Evolutionary conservation across 2,113 vertebrate species (phyloP).

Genomic region (Leucoraja erinaceus): DNA sequence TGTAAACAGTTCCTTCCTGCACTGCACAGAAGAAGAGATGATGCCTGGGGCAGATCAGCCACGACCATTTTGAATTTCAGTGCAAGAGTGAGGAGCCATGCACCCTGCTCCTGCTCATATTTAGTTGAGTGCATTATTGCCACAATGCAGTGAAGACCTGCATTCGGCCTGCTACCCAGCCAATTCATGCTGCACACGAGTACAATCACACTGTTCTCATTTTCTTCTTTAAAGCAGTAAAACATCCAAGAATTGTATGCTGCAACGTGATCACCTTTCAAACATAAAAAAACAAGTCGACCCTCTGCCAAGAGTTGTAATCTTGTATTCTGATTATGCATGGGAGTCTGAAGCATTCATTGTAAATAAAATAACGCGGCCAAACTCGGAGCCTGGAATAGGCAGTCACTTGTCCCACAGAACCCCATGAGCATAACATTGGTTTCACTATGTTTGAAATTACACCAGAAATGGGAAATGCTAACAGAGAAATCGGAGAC

Average conservation of each 20-base stretch:
- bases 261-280: background rate
- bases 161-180: too few relatives aligned
- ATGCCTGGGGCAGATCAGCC: too few relatives aligned
- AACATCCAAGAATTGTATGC: background rate
- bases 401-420: background rate
- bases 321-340: background rate
- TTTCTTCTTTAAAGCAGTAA: background rate
- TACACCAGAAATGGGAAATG: background rate
- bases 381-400: background rate
- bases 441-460: background rate
- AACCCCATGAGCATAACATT: background rate
- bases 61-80: too few relatives aligned
- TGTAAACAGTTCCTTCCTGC: too few relatives aligned
- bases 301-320: background rate
- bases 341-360: background rate
- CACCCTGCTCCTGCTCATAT: too few relatives aligned
- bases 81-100: too few relatives aligned
- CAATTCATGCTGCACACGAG: too few relatives aligned
- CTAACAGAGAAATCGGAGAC: background rate
- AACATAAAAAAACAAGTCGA: background rate
- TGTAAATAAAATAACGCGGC: background rate
- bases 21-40: too few relatives aligned
- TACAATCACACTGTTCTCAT: too few relatives aligned
- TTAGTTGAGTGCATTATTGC: too few relatives aligned
- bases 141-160: too few relatives aligned